Base-by-base conservation (phyloP, 2,797 vertebrate species). In the Diplodus sargus region DNA sequence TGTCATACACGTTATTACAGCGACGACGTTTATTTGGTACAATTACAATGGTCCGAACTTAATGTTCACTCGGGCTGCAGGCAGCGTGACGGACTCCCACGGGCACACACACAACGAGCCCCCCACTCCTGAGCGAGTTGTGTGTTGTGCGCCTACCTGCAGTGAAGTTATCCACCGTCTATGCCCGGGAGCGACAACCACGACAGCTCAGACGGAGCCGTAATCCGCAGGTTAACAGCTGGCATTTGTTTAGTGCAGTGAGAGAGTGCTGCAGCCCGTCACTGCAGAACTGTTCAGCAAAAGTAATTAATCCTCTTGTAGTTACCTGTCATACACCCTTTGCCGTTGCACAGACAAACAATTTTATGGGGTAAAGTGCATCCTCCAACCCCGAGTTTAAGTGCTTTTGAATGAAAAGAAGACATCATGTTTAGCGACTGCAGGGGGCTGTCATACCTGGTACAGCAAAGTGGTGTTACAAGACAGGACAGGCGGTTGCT, bases 81-180 rank as follows among this genome's bases (percentile, higher is more conserved):
- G 43, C 25, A 45, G 22, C 48, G 74, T 66, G 17, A 67, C 57
- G 13, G 60, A 10, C 45, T 79, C 28, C 56, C 51, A 45, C 22
- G 30, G 57, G 4, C 2, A 72, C 39, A 78, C 20, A 48, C 13
- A 47, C 8, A 42, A 51, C 74, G 16, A 34, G 15, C 3, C 42
- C 10, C 10, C 60, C 70, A 43, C 70, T 39, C 49, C 56, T n/a
- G 59, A 78, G 74, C 54, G n/a, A 53, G 47, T 23, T 59, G 34
- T 68, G 52, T 78, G 49, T 67, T 60, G 74, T 74, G 65, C 70
- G 60, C 18, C 69, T 49, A 58, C 62, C 70, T 73, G 76, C 76
- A 70, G 79, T 63, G 65, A 66, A 54, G 42, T 79, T 53, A 49
- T 48, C 60, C 17, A n/a, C 34, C 1, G 20, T 72, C 65, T 85